Conservation (phyloP, 2,888 invertebrate genomes). For the Tyria jacobaeae region DNA sequence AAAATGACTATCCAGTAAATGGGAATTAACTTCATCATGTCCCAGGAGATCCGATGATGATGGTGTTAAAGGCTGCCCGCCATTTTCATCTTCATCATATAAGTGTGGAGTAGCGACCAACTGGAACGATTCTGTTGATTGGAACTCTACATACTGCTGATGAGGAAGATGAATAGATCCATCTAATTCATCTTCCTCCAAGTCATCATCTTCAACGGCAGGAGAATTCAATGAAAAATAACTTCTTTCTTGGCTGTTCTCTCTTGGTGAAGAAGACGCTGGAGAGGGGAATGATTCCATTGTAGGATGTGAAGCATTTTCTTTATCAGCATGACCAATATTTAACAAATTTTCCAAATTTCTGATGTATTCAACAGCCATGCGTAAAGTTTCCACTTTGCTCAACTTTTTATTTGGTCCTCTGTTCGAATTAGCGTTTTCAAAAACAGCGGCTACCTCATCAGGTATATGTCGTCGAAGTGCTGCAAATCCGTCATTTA, state of each 20-base stretch:
- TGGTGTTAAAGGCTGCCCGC: constrained; percentile 83
- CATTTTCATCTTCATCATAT: constrained; percentile 88
- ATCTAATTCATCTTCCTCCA: constrained; percentile 80
- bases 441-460: constrained; percentile 91
- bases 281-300: constrained; percentile 84
- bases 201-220: constrained; percentile 77
- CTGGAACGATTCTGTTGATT: constrained; percentile 88
- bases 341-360: constrained; percentile 92
- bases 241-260: constrained; percentile 85
- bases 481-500: constrained; percentile 96
- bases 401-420: constrained; percentile 92
- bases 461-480: constrained; percentile 95
- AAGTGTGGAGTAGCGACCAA: constrained; percentile 85
- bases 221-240: constrained; percentile 80
- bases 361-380: constrained; percentile 96
- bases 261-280: constrained; percentile 81
- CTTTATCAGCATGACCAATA: constrained; percentile 88
- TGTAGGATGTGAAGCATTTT: constrained; percentile 72
- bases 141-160: constrained; percentile 87
- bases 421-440: constrained; percentile 88
- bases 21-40: constrained; percentile 83
- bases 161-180: constrained; percentile 80
- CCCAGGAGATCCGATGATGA: constrained; percentile 79
- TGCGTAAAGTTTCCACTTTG: constrained; percentile 95
- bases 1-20: constrained; percentile 81